Percentiles rank a stretch among this genome's conserved stretches.
These are phyloP conservation scores for Labeo rohita DNA, from an alignment of 2,113 vertebrate species.

Conservation along the genomic window DNA sequence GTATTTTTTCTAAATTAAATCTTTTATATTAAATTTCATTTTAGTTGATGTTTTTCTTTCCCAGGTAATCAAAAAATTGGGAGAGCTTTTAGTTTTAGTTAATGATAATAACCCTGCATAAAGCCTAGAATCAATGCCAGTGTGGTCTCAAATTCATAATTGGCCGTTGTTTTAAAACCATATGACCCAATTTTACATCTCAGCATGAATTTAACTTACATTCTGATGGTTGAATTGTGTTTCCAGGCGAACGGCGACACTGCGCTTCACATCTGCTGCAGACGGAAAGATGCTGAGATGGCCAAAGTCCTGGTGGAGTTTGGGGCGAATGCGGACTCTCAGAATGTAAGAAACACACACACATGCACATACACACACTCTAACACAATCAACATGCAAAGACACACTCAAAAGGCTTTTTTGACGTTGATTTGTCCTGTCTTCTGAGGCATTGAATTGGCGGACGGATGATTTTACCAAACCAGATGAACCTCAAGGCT, in stretches of 20 bases:
- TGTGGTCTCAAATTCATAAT: neutral
- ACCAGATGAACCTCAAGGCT: neutral
- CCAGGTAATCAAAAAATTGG: no score
- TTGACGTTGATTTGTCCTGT: neutral
- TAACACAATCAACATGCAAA: neutral
- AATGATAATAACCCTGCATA: neutral
- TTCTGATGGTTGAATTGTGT: conserved; percentile 28
- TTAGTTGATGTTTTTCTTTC: no score
- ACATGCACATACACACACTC: no score
- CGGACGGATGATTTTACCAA: neutral
- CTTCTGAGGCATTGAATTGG: neutral
- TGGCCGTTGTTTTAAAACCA: neutral
- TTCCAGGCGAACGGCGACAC: conserved; percentile 63
- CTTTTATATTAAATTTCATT: no score
- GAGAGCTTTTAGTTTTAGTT: neutral
- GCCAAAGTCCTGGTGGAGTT: conserved; percentile 65
- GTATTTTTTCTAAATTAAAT: no score
- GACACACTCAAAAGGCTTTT: neutral
- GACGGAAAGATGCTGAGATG: conserved; percentile 63
- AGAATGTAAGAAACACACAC: conserved; percentile 63
- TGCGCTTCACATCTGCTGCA: conserved; percentile 64
- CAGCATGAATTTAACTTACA: neutral
- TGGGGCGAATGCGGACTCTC: conserved; percentile 60
- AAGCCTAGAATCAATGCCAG: neutral
- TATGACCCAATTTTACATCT: neutral